Base-by-base conservation (phyloP, 2,888 invertebrate species). In the Dorcus parallelipipedus region DNA sequence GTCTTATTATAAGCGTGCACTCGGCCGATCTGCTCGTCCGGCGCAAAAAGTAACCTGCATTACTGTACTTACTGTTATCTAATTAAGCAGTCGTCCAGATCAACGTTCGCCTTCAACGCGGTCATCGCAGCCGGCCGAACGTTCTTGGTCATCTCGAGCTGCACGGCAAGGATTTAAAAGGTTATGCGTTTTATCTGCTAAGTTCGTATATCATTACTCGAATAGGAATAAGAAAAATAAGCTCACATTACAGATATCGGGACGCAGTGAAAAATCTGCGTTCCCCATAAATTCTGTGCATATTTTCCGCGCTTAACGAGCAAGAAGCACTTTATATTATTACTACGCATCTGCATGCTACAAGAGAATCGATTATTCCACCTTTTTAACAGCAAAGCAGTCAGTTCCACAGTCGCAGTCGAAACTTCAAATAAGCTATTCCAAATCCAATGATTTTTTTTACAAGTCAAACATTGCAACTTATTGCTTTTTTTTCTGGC, bases 61-160 rank as follows among this genome's bases (percentile, higher is more conserved):
- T 51, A 51, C 51, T 20, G 51, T 51, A 51, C 38, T 51, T 51
- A 51, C 51, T 51, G 51, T 51, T 51, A 51, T 51, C 51, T 51
- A 51, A 51, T 51, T 51, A 51, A 51, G 51, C 39, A 39, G 38
- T 40, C 14, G 51, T 40, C 40, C 51, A 51, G 51, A 39, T 51
- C 40, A 38, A 38, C 23, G 51, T 20, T 51, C 51, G 38, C 6
- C 14, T 10, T 45, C 45, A 23, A 9, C 45, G 23, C 45, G 20
- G 14, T 20, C 45, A 45, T 17, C 17, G 45, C 41, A 9, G 45
- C 45, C 9, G 17, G 20, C 7, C 45, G 45, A 20, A 41, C 20
- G 14, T 20, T 9, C 20, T 10, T 45, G 45, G 45, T 10, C 14
- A 3, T 10, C 20, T 45, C 20, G 43, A 14, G 17, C 10, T 43